A percentile compares a stretch with the other conserved stretches of the same genome.
Conservation (phyloP, 2,797 vertebrate species). For the Mus spretus region DNA sequence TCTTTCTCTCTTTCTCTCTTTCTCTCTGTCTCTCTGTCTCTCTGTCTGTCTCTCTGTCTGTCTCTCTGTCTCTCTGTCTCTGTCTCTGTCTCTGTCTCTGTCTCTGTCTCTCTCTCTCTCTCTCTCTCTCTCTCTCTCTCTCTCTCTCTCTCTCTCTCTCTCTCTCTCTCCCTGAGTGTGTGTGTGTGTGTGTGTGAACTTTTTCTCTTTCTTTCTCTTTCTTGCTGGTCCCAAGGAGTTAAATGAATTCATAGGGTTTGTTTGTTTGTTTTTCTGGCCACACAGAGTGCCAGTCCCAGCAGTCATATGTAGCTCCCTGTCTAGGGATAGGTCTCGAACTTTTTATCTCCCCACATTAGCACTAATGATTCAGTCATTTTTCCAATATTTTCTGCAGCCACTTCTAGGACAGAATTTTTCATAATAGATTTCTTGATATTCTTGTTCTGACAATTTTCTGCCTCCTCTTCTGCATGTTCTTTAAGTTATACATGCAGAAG, state of each 20-base stretch:
- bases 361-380: not conserved
- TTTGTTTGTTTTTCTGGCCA: not conserved
- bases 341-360: not conserved
- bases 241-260: no score
- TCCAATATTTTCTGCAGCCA: not conserved
- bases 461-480: not conserved
- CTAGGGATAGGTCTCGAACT: not conserved
- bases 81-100: no score
- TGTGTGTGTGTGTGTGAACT: not conserved
- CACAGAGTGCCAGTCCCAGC: not conserved
- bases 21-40: no score
- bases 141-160: no score
- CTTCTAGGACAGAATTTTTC: not conserved
- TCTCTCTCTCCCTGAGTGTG: no score
- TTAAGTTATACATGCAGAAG: not conserved
- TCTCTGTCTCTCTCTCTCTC: no score
- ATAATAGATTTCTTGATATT: not conserved
- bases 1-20: no score
- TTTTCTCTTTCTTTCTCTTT: not conserved
- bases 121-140: no score
- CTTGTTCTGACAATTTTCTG: not conserved
- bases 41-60: no score
- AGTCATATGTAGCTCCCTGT: not conserved
- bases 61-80: no score
- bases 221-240: not conserved